These are phyloP conservation scores for Campylomormyrus tamandua DNA, from an alignment of 2,113 vertebrate genomes.

Conservation along the genomic window DNA sequence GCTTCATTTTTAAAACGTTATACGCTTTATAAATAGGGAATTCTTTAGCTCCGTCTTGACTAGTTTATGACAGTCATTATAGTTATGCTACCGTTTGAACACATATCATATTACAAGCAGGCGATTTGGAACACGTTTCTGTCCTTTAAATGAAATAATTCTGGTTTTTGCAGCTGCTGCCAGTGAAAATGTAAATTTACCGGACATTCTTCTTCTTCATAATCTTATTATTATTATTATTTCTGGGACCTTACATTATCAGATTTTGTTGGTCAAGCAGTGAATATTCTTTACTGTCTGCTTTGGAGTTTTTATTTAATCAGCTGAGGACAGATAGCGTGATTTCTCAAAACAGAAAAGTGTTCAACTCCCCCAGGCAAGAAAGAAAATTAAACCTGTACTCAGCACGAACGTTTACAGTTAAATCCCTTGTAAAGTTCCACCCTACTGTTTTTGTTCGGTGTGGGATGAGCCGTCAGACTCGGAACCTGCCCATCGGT, in stretches of 20 bases:
- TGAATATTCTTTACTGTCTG: background rate
- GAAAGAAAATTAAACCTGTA: background rate
- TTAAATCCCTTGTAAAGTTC: background rate
- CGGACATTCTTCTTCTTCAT: background rate
- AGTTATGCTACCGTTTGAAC: background rate
- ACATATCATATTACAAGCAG: background rate
- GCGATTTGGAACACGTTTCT: background rate
- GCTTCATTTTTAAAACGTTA: background rate
- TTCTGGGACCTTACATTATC: background rate
- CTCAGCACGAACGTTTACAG: background rate
- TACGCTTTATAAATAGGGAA: background rate
- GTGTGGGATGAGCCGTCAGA: background rate
- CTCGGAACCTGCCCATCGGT: background rate
- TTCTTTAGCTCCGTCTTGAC: background rate
- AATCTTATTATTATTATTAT: too few relatives aligned
- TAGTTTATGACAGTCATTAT: background rate
- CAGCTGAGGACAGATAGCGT: background rate
- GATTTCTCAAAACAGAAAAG: background rate
- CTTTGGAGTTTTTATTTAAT: background rate
- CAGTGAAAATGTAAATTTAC: background rate
- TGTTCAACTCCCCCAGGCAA: background rate
- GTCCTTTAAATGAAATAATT: background rate
- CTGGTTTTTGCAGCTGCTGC: background rate
- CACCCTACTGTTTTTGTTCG: background rate
- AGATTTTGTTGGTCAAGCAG: background rate